Evolutionary conservation across 1,140 invertebrate species (phyloP).

Genomic region (Bicyclus anynana): DNA sequence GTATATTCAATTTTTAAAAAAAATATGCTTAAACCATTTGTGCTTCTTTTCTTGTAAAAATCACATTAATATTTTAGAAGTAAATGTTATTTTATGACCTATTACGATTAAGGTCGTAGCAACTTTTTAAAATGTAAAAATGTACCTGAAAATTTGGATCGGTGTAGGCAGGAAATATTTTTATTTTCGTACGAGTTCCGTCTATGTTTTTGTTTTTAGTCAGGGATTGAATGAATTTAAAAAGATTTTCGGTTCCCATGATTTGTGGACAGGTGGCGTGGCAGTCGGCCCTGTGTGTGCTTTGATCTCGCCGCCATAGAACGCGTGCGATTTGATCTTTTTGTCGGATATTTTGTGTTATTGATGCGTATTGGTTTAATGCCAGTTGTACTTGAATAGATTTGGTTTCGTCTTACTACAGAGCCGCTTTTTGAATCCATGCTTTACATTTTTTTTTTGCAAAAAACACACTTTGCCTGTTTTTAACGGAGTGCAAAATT

Average conservation of each 20-base stretch:
- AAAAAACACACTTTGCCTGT: too few relatives aligned
- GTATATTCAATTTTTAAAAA: too few relatives aligned
- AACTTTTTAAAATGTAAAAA: too few relatives aligned
- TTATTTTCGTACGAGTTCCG: neutral
- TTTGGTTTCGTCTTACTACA: conserved; percentile 28
- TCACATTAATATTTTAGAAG: too few relatives aligned
- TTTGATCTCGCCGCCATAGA: conserved; percentile 61
- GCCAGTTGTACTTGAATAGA: conserved; percentile 36
- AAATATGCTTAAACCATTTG: too few relatives aligned
- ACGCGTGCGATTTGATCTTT: conserved; percentile 56
- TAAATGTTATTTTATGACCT: too few relatives aligned
- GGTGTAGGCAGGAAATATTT: too few relatives aligned
- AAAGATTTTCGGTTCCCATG: conserved; percentile 52
- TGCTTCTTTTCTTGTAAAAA: too few relatives aligned
- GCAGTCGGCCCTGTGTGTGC: conserved; percentile 50
- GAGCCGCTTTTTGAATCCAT: neutral
- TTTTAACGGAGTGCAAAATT: too few relatives aligned
- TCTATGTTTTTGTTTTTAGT: neutral
- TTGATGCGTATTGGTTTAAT: conserved; percentile 55
- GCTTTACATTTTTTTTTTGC: neutral
- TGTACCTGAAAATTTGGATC: too few relatives aligned
- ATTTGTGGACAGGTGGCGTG: conserved; percentile 69
- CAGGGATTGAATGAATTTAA: conserved; percentile 18
- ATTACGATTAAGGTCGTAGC: too few relatives aligned
- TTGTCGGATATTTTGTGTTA: conserved; percentile 47